Conservation (phyloP, 1,140 invertebrate species). For the Latrodectus geometricus region DNA sequence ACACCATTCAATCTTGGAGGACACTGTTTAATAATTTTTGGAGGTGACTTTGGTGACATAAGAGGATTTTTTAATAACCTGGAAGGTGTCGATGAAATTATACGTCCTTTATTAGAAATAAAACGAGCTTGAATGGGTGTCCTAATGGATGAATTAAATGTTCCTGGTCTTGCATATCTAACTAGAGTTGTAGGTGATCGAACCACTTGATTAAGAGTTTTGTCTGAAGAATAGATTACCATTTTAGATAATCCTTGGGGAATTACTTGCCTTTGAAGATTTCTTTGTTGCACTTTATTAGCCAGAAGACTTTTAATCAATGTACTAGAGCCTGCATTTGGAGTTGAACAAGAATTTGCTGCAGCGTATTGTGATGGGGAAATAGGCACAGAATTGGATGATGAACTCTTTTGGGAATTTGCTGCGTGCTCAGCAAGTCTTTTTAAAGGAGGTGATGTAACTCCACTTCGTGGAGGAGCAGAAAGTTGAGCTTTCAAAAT, state of each 20-base stretch:
- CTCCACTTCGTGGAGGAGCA: slow-evolving; percentile 72
- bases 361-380: slow-evolving; percentile 65
- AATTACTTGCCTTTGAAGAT: slow-evolving; percentile 65
- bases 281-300: slow-evolving; percentile 77
- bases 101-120: slow-evolving; percentile 39
- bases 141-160: slow-evolving; percentile 11
- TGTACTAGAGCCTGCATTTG: slow-evolving; percentile 71
- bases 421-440: slow-evolving; percentile 28
- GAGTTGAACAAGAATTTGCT: slow-evolving; percentile 65
- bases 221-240: slow-evolving; percentile 54
- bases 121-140: slow-evolving; percentile 43
- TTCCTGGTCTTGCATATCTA: slow-evolving; percentile 29
- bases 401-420: slow-evolving; percentile 28
- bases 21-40: slow-evolving; percentile 12
- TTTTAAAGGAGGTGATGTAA: slow-evolving; percentile 62
- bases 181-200: slow-evolving; percentile 16
- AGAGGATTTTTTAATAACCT: neutral
- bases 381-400: slow-evolving; percentile 64
- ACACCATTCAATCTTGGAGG: slow-evolving; percentile 60
- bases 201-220: slow-evolving; percentile 20
- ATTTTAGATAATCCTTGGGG: slow-evolving; percentile 50
- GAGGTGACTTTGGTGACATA: slow-evolving; percentile 4
- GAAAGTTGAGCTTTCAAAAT: slow-evolving; percentile 83
- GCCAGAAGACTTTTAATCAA: slow-evolving; percentile 88
- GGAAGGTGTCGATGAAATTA: slow-evolving; percentile 15